Evolutionary conservation across 1,140 invertebrate species (phyloP), one percentile per base, ranked within the genome.

Genomic region (Whitmania pigra): DNA sequence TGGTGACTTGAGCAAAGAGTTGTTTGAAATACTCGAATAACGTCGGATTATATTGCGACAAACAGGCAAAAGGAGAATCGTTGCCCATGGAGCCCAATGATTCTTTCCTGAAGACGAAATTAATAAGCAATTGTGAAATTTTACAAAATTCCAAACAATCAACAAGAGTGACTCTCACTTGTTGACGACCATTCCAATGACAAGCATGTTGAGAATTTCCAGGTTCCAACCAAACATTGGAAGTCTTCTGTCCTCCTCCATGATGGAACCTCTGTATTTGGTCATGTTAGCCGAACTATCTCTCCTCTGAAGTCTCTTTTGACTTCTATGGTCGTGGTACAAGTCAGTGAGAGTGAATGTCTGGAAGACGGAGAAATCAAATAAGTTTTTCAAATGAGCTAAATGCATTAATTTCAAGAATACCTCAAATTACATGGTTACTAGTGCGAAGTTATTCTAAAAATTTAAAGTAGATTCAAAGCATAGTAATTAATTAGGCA

Each of bases 61-160:
- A 85, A 79, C 95, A 98, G 11, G 96, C 95, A 72, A 99, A 82
- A 0, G 96, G 95, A 0, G 93, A 91, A 84, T 99, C 96, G 81
- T 99, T 99, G 60, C 96, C 96, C 96, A 99, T 99, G 6, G 94
- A 97, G 43, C 96, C 96, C 18, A 99, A 84, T 7, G 95, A 93
- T 87, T 99, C 96, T 85, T 98, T 98, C 80, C 93, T 95, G 22
- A 70, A 22, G 36, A 53, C 13, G 22, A 27, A 22, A 60, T 20
- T 40, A 43, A 31, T 74, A 3, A 74, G 57, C 11, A 15, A 29
- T 63, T 25, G 22, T 7, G 11, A 18, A 13, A 11, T 68, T 11
- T 63, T 25, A 63, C 22, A n/a, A 18, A 13, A 11, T 68, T 11
- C 69, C 76, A 66, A 74, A 73, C 29, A 29, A 72, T 25, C 27